Conservation (phyloP, 2,113 vertebrate genomes). For the Pituophis catenifer region DNA sequence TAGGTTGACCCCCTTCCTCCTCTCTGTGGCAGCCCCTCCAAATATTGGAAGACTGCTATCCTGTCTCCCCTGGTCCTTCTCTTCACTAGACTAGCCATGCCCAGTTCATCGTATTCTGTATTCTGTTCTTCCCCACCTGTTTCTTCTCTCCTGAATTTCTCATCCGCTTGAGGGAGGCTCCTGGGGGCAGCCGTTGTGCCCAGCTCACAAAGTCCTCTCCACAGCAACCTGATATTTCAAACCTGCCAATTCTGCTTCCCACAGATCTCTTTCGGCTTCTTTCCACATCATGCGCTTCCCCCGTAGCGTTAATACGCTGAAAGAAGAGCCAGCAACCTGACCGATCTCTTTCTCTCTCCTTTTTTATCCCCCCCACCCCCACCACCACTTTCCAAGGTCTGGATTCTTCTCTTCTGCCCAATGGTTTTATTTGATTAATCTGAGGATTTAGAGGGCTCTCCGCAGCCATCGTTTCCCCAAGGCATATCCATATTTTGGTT, state of each 20-base stretch:
- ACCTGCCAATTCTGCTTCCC: slow-evolving; percentile 18
- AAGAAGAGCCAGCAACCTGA: neutral
- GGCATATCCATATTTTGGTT: neutral
- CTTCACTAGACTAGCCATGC: too few species aligned
- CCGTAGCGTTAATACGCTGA: neutral
- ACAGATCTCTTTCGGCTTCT: slow-evolving; percentile 10
- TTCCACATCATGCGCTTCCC: neutral
- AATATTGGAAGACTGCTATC: too few species aligned
- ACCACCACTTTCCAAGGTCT: neutral
- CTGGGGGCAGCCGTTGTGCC: neutral
- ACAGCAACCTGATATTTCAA: slow-evolving; percentile 1
- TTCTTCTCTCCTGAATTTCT: neutral
- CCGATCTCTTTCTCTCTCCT: neutral
- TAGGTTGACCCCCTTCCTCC: too few species aligned
- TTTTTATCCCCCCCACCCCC: neutral
- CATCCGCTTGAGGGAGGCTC: neutral
- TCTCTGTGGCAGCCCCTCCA: too few species aligned
- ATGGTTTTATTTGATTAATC: neutral
- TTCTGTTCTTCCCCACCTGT: neutral
- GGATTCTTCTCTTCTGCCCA: neutral
- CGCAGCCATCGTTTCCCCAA: neutral
- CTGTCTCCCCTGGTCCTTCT: too few species aligned
- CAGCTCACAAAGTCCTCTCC: slow-evolving; percentile 10
- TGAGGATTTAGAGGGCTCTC: neutral
- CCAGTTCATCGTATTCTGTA: neutral